Conservation (phyloP, 37 sponge, comb jelly and placozoan genomes). For the Oopsacas minuta region DNA sequence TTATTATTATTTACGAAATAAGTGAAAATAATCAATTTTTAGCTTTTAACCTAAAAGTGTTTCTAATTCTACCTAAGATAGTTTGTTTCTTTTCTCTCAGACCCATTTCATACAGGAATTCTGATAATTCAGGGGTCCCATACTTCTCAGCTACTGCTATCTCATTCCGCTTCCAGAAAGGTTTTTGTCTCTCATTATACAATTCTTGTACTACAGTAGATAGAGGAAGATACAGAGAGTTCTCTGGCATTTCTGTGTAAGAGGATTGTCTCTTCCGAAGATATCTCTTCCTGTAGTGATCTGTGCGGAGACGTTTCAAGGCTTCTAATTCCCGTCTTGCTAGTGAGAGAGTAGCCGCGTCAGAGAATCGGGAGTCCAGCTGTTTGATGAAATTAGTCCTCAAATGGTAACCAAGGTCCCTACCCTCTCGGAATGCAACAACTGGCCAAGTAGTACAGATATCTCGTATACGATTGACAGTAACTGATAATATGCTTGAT, state of each 20-base stretch:
- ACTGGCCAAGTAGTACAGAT: background rate
- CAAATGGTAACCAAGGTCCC: background rate
- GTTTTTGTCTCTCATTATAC: background rate
- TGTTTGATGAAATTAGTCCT: background rate
- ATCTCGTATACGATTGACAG: background rate
- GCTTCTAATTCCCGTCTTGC: background rate
- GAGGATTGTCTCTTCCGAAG: background rate
- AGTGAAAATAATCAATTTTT: background rate
- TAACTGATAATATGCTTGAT: background rate
- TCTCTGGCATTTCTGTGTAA: background rate
- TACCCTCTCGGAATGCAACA: background rate
- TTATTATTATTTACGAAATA: background rate
- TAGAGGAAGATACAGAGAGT: background rate
- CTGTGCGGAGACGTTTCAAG: background rate
- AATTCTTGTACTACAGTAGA: background rate
- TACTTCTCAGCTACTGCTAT: background rate
- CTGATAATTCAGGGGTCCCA: background rate
- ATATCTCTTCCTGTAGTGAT: background rate
- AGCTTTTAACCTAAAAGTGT: background rate
- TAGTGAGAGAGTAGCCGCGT: background rate
- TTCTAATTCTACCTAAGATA: background rate
- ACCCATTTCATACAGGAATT: background rate
- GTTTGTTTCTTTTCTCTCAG: background rate
- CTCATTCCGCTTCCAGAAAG: background rate
- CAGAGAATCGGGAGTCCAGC: background rate